Percentiles rank a stretch among this genome's conserved stretches.
Evolutionary conservation across 2,888 invertebrate genomes (phyloP).

Genomic region (Elmis aenea): DNA sequence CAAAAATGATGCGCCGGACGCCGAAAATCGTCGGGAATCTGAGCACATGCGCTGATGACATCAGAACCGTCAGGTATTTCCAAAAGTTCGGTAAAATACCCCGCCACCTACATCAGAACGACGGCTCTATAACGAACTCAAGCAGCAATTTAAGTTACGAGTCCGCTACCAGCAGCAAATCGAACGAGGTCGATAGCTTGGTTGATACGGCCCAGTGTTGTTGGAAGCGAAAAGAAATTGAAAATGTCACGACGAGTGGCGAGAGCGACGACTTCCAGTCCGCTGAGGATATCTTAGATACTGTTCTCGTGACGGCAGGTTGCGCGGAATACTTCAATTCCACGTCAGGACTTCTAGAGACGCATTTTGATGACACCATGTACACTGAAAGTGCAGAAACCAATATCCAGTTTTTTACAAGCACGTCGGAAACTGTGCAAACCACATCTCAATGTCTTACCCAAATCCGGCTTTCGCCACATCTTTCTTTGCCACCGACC

Average conservation of each 20-base stretch:
- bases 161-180: conserved; percentile 46
- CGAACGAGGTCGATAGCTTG: conserved; percentile 26
- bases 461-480: background rate
- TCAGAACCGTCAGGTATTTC: conserved; percentile 53
- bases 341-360: conserved; percentile 40
- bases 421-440: conserved; percentile 7
- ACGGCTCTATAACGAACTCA: conserved; percentile 35
- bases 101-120: conserved; percentile 37
- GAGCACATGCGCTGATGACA: conserved; percentile 62
- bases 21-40: conserved; percentile 62
- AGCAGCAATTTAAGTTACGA: conserved; percentile 51
- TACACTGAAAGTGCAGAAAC: conserved; percentile 8
- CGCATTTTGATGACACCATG: conserved; percentile 36
- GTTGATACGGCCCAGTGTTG: conserved; percentile 28
- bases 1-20: conserved; percentile 59
- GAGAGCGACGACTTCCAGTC: conserved; percentile 49
- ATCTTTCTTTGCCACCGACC: conserved; percentile 7
- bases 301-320: conserved; percentile 41
- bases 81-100: conserved; percentile 44
- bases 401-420: conserved; percentile 2
- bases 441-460: conserved; percentile 8
- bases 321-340: conserved; percentile 43
- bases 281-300: conserved; percentile 51
- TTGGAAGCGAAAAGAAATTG: conserved; percentile 28
- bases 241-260: conserved; percentile 20